Conservation (phyloP, 2,888 invertebrate species). For the Ramazzottius varieornatus region DNA sequence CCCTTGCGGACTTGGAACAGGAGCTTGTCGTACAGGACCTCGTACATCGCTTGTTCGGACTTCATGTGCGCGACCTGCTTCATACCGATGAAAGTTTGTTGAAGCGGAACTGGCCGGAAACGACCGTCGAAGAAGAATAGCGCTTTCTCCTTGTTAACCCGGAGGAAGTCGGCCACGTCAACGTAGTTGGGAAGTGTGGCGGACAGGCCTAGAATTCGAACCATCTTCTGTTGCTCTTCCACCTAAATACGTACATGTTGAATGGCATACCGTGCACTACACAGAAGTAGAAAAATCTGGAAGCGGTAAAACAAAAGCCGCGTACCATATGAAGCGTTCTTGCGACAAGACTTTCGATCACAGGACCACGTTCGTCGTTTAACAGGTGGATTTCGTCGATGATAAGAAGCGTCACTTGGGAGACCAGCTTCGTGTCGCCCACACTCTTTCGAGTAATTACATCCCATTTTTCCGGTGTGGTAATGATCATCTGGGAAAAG, state of each 20-base stretch:
- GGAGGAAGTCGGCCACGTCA: slow-evolving; percentile 74
- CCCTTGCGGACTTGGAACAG: slow-evolving; percentile 55
- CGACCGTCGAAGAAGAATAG: slow-evolving; percentile 37
- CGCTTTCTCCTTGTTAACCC: slow-evolving; percentile 56
- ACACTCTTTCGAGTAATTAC: slow-evolving; percentile 68
- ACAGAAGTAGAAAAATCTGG: slow-evolving; percentile 5
- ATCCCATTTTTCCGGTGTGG: slow-evolving; percentile 99
- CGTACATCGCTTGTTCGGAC: slow-evolving; percentile 39
- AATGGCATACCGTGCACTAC: not conserved
- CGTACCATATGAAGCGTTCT: slow-evolving; percentile 56
- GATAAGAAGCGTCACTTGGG: slow-evolving; percentile 68
- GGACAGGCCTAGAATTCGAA: slow-evolving; percentile 79
- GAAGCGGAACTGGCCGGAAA: slow-evolving; percentile 77
- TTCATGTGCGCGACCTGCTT: slow-evolving; percentile 30
- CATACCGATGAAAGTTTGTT: slow-evolving; percentile 65
- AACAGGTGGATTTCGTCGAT: slow-evolving; percentile 89
- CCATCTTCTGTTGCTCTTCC: slow-evolving; percentile 53
- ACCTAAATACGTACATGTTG: slow-evolving; percentile 26
- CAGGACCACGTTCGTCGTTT: slow-evolving; percentile 87
- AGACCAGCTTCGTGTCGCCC: slow-evolving; percentile 63
- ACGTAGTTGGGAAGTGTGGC: slow-evolving; percentile 91
- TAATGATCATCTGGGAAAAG: slow-evolving; percentile 48
- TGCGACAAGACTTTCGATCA: slow-evolving; percentile 85
- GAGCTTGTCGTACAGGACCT: slow-evolving; percentile 72
- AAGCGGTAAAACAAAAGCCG: not conserved